phyloP scores from a whole-genome alignment of 2,888 invertebrate species.

The Criorhina ranunculi region DNA sequence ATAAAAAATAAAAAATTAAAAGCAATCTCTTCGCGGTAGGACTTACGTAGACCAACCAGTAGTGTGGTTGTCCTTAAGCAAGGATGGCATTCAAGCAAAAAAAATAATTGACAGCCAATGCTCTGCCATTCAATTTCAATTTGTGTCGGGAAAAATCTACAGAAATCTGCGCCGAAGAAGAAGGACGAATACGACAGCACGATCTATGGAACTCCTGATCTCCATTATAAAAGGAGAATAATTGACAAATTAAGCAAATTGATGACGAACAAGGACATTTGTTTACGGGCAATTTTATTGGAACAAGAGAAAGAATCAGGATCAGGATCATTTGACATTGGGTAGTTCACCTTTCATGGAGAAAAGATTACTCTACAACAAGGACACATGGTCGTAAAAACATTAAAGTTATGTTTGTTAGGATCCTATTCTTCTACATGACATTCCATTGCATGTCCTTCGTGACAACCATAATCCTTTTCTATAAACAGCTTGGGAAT shows the following conservation, averaged over 20 bases:
- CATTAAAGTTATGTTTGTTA: no score
- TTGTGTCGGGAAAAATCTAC: slow-evolving; percentile 41
- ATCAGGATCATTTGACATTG: slow-evolving; percentile 24
- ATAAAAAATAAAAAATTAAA: slow-evolving; percentile 47
- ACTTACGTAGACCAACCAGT: neutral
- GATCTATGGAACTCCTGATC: slow-evolving; percentile 44
- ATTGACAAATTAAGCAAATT: slow-evolving; percentile 58
- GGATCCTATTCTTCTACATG: no score
- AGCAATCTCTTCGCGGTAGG: slow-evolving; percentile 33
- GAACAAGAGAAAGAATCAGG: slow-evolving; percentile 28
- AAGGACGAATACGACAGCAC: slow-evolving; percentile 23
- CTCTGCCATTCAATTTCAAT: slow-evolving; percentile 68
- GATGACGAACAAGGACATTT: slow-evolving; percentile 30
- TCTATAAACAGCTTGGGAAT: no score
- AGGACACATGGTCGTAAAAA: no score
- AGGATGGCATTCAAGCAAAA: slow-evolving; percentile 28
- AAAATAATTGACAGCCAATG: slow-evolving; percentile 61
- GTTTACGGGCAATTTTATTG: neutral
- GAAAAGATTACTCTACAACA: no score
- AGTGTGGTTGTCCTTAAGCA: neutral
- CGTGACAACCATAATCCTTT: no score
- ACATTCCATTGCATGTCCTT: no score
- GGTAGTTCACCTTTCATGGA: neutral
- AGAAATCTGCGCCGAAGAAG: slow-evolving; percentile 23
- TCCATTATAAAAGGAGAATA: slow-evolving; percentile 30